Conservation (phyloP, 2,888 invertebrate species). For the Halocaridina rubra region DNA sequence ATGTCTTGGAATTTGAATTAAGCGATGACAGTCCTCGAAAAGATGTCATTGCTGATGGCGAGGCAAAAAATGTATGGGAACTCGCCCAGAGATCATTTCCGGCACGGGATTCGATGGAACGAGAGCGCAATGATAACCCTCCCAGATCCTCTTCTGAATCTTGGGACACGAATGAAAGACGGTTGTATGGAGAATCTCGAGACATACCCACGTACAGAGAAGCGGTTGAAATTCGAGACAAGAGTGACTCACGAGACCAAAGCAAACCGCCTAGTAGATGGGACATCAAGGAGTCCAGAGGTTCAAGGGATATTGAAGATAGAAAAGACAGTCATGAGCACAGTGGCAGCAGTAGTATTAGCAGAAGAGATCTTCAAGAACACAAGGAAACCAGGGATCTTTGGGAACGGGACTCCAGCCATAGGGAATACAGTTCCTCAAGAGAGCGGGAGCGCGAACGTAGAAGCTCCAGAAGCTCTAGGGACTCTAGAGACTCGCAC, state of each 20-base stretch:
- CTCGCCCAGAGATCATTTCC: not conserved
- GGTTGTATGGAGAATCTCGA: not conserved
- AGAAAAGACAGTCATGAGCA: not conserved
- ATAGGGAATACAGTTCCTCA: not conserved
- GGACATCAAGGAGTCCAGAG: slow-evolving; percentile 6
- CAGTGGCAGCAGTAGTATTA: not conserved
- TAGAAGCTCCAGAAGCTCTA: slow-evolving; percentile 32
- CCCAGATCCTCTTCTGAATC: not conserved
- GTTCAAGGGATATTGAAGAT: not conserved
- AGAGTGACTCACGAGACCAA: not conserved
- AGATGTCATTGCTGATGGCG: not conserved
- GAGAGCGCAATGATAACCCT: not conserved
- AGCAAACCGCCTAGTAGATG: not conserved
- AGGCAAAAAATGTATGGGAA: not conserved
- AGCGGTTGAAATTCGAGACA: not conserved
- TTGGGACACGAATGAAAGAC: not conserved
- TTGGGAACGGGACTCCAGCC: slow-evolving; percentile 20
- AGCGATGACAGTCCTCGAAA: slow-evolving; percentile 7
- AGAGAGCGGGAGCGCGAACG: slow-evolving; percentile 15
- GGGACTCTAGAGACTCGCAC: slow-evolving; percentile 25
- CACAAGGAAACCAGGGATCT: not conserved
- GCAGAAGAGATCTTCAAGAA: not conserved
- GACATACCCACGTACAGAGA: not conserved
- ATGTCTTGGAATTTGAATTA: not conserved
- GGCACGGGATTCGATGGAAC: not conserved